phyloP scores from a whole-genome alignment of 2,113 vertebrate species.

The Pseudopodoces humilis region DNA sequence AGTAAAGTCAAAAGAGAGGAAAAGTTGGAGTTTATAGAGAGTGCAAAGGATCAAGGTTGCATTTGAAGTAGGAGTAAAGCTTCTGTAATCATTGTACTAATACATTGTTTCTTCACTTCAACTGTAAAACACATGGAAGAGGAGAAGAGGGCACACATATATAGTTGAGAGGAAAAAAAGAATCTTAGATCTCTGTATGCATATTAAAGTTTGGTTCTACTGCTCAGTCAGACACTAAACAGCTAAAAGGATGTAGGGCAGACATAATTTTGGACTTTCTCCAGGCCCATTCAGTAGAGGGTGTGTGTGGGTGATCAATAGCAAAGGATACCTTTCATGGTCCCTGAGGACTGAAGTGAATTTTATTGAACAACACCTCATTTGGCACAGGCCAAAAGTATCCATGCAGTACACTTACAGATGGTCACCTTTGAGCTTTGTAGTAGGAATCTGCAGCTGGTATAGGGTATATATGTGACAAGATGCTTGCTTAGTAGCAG shows the following conservation, averaged over 20 bases:
- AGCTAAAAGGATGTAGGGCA: background rate
- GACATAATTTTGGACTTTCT: background rate
- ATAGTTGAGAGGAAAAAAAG: background rate
- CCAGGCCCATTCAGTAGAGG: background rate
- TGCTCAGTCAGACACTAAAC: background rate
- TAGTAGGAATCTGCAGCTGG: background rate
- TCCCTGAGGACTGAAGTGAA: background rate
- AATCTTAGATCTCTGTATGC: background rate
- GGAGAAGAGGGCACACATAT: background rate
- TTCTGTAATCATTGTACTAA: background rate
- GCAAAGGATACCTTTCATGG: background rate
- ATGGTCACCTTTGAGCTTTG: background rate
- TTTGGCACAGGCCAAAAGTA: background rate
- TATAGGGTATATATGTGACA: background rate
- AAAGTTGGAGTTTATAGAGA: background rate
- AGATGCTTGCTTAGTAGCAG: background rate
- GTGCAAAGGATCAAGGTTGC: background rate
- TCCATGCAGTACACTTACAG: background rate
- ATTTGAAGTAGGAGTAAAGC: background rate
- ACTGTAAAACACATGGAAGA: background rate
- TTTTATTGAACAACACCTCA: background rate
- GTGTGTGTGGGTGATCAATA: background rate
- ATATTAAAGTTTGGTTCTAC: background rate
- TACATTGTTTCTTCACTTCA: background rate
- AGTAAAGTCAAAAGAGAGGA: background rate